Base-by-base conservation (phyloP, 1,140 invertebrate species). In the Bombus breviceps region DNA sequence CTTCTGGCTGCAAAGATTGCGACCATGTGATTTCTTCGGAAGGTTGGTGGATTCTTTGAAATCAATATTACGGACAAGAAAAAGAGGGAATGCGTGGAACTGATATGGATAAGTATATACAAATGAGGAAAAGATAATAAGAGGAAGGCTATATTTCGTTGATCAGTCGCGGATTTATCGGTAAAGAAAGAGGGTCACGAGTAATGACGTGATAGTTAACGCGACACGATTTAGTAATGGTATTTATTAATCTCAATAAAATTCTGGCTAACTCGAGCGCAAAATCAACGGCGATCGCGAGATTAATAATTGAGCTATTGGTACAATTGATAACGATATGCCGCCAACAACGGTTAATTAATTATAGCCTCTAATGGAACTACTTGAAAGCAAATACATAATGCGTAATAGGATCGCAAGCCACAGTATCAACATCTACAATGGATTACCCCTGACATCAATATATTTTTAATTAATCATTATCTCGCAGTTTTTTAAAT, bases 201-300 rank as follows among this genome's bases (percentile, higher is more conserved):
- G 59, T 76, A 76, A 59, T n/a, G 12, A 32, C 1, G 41, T 1
- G 41, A 47, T 41, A 75, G 73, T 76, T 59, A 76, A 59, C 10
- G 53, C 25, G 74, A 76, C 12, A 37, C 39, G 62, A 86, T 72
- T 73, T 64, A 10, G 34, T 69, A 77, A 81, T 59, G 13, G 39
- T 41, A 34, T 69, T 78, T 43, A 39, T 64, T 62, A 32, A 43
- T 64, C 9, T n/a, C 39, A 22, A 41, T 41, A n/a, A 78, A 66
- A 43, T 10, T 32, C 22, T 22, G 13, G 9, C 18, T 34, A 37
- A 32, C 43, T 8, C 22, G n/a, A 78, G 64, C 18, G 8, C 4
- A 64, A 66, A 78, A 78, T 78, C 59, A 43, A 43, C 32, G 28
- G 6, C 18, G 4, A 37, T 37, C 57, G 28, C 34, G 28, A 32